Evolutionary conservation across 1,140 invertebrate genomes (phyloP), one percentile per base, ranked within the genome.

Genomic region (Pomacea maculata): DNA sequence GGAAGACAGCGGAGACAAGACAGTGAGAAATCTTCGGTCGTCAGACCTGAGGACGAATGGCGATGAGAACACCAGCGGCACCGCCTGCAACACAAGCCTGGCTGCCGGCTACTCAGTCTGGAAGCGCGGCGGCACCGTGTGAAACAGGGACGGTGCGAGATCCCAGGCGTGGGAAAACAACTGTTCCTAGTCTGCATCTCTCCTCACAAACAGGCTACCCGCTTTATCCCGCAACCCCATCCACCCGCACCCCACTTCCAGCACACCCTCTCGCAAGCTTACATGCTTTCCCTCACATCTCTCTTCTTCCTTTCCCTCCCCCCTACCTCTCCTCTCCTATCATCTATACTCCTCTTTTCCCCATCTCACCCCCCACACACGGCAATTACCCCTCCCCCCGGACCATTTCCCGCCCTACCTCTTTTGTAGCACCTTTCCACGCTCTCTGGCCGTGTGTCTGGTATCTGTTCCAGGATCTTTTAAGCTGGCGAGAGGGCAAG

Each of bases 391-490:
- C 52, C 19, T 57, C 45, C 52, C 15, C 25, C 73, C 14, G 12
- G 10, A n/a, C 73, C 73, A 52, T 52, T 25, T 52, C 45, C 64
- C 34, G 17, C 21, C 29, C 45, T 45, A 10, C 76, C 64, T 52
- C 63, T n/a, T 68, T 19, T 29, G 12, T 68, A 9, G n/a, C 64
- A 67, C 65, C 65, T 64, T 71, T 54, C n/a, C 52, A 17, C 21
- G 6, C 29, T 10, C 21, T 11, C 10, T n/a, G 73, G 54, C 17
- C 45, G 29, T 25, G n/a, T 14, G n/a, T n/a, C 29, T 57, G 54
- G 73, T 75, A 75, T 75, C 73, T 75, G 19, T 75, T 75, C 57
- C 73, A 8, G 17, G 52, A 75, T 75, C 73, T 75, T 9, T 52
- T n/a, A 15, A 21, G 29, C 45, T 57, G 73, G n/a, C 57, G 73